A percentile compares a stretch with the other conserved stretches of the same genome.
Conservation (phyloP, 2,888 invertebrate genomes). For the Eledone cirrhosa region DNA sequence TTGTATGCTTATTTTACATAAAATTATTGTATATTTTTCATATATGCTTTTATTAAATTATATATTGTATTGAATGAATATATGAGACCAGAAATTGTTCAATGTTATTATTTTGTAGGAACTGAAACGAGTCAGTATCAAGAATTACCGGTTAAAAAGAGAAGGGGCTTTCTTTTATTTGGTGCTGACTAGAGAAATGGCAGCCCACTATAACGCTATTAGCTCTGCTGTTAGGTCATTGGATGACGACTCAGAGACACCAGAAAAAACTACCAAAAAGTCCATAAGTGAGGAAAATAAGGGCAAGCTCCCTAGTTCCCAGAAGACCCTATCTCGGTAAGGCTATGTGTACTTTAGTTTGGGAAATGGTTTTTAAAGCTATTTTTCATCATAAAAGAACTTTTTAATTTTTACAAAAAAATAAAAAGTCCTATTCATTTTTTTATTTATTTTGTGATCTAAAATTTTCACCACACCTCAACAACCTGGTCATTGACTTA, state of each 20-base stretch:
- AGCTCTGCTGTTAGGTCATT: slow-evolving; percentile 43
- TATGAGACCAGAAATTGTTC: not conserved
- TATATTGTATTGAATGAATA: not conserved
- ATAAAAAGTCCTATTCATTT: too few species aligned
- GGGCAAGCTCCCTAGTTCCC: not conserved
- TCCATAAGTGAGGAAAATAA: not conserved
- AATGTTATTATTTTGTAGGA: slow-evolving; percentile 65
- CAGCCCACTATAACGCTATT: slow-evolving; percentile 47
- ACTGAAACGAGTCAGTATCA: slow-evolving; percentile 72
- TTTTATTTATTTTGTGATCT: too few species aligned
- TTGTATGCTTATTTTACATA: too few species aligned
- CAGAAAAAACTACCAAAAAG: slow-evolving; percentile 9
- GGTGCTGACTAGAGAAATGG: slow-evolving; percentile 56
- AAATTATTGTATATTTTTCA: too few species aligned
- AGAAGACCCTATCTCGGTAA: slow-evolving; percentile 7
- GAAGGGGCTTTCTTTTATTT: slow-evolving; percentile 74
- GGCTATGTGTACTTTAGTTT: not conserved
- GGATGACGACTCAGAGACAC: not conserved
- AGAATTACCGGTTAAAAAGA: slow-evolving; percentile 72
- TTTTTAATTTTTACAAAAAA: too few species aligned
- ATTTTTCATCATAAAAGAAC: too few species aligned
- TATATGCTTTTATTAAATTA: too few species aligned
- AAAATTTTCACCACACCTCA: too few species aligned
- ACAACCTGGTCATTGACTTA: too few species aligned
- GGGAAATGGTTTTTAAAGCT: too few species aligned